Evolutionary conservation across 37 sponge, comb jelly and placozoan species (phyloP).

Genomic region (Ianthella basta): DNA sequence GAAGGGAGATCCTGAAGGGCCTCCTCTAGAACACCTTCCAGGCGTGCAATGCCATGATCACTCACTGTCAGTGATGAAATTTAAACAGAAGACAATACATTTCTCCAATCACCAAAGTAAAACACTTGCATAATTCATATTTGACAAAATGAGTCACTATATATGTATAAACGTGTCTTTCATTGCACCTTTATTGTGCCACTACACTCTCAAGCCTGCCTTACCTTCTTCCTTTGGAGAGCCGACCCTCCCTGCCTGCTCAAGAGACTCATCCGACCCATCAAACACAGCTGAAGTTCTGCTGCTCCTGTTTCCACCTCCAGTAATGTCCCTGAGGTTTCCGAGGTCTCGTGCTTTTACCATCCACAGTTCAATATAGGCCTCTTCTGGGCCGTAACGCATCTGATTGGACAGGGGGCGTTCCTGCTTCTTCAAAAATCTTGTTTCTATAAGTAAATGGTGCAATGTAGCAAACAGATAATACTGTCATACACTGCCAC

Average conservation of each 20-base stretch:
- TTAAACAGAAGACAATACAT: too few species aligned
- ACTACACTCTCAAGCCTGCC: not conserved
- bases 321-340: not conserved
- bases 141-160: not conserved
- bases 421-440: constrained; percentile 44
- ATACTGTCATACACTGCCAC: too few species aligned
- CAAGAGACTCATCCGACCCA: constrained; percentile 51
- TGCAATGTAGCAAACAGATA: constrained; percentile 15
- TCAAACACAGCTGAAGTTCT: not conserved
- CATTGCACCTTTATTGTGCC: not conserved
- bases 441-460: constrained; percentile 29
- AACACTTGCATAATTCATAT: too few species aligned
- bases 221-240: constrained; percentile 82
- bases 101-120: too few species aligned
- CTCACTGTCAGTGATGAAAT: constrained; percentile 41
- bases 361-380: constrained; percentile 65
- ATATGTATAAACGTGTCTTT: not conserved
- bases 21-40: constrained; percentile 74
- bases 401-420: constrained; percentile 70
- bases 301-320: not conserved
- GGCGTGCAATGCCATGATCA: constrained; percentile 72
- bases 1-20: constrained; percentile 74
- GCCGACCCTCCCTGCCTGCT: constrained; percentile 33
- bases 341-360: constrained; percentile 49
- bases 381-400: constrained; percentile 43